phyloP scores from a whole-genome alignment of 2,888 invertebrate genomes.

The Calameuta pallipes region DNA sequence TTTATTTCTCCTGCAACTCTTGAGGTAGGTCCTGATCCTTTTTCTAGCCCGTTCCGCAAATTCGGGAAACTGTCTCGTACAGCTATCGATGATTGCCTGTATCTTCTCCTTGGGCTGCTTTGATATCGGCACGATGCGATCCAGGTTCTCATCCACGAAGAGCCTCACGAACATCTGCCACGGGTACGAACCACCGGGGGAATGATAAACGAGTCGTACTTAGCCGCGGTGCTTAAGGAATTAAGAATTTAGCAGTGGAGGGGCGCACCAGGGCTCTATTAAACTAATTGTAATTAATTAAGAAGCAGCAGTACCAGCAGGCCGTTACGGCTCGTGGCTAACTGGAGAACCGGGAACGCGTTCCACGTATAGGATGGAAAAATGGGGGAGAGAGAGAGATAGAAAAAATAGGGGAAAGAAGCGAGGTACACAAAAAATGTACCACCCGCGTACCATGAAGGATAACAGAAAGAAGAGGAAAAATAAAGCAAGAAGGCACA shows the following conservation, averaged over 20 bases:
- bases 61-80: slow-evolving; percentile 96
- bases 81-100: slow-evolving; percentile 96
- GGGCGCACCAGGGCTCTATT: slow-evolving; percentile 52
- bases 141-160: slow-evolving; percentile 96
- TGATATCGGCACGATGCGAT: slow-evolving; percentile 96
- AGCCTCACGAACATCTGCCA: slow-evolving; percentile 95
- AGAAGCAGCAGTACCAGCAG: slow-evolving; percentile 40
- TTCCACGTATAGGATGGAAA: slow-evolving; percentile 9
- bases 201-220: slow-evolving; percentile 37
- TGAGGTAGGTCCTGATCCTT: slow-evolving; percentile 93
- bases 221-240: slow-evolving; percentile 43
- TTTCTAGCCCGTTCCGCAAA: slow-evolving; percentile 95
- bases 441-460: not conserved
- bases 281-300: slow-evolving; percentile 65
- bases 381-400: not conserved
- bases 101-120: slow-evolving; percentile 98
- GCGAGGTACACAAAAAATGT: slow-evolving; percentile 9
- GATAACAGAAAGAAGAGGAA: not conserved
- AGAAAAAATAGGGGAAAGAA: slow-evolving; percentile 1
- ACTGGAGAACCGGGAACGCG: slow-evolving; percentile 25
- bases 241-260: slow-evolving; percentile 52
- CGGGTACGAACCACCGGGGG: slow-evolving; percentile 24
- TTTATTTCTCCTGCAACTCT: slow-evolving; percentile 95
- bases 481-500: slow-evolving; percentile 1
- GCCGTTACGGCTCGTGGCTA: slow-evolving; percentile 31